phyloP scores from a whole-genome alignment of 64 coral and sea anemone species.

The Orbicella faveolata region DNA sequence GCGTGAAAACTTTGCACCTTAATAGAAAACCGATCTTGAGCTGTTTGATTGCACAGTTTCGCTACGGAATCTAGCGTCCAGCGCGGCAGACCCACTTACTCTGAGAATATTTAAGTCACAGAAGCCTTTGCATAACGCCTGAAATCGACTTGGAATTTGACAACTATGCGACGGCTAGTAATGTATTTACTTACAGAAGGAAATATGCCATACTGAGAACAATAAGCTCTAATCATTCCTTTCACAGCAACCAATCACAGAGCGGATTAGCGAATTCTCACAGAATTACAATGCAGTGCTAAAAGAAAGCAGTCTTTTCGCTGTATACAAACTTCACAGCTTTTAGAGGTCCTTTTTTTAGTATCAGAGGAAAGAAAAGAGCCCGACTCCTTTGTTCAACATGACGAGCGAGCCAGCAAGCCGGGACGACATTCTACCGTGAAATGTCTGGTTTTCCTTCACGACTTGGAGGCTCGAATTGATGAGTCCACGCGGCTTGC shows the following conservation, averaged over 20 bases:
- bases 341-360: not conserved
- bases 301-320: slow-evolving; percentile 6
- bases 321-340: not conserved
- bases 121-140: not conserved
- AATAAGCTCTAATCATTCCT: slow-evolving; percentile 25
- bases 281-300: not conserved
- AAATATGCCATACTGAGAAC: slow-evolving; percentile 11
- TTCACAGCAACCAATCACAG: slow-evolving; percentile 15
- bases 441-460: slow-evolving; percentile 5
- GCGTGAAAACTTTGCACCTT: not conserved
- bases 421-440: not conserved
- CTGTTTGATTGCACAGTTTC: not conserved
- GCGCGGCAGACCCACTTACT: not conserved
- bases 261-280: slow-evolving; percentile 9
- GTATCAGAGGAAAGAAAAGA: not conserved
- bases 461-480: not conserved
- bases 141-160: slow-evolving; percentile 30
- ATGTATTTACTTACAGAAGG: slow-evolving; percentile 18
- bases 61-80: not conserved
- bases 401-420: not conserved
- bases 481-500: not conserved
- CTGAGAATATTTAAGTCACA: not conserved
- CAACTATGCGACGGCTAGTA: slow-evolving; percentile 1
- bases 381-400: not conserved
- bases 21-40: not conserved